phyloP scores from a whole-genome alignment of 2,797 vertebrate species.

The Lacerta bilineata region DNA sequence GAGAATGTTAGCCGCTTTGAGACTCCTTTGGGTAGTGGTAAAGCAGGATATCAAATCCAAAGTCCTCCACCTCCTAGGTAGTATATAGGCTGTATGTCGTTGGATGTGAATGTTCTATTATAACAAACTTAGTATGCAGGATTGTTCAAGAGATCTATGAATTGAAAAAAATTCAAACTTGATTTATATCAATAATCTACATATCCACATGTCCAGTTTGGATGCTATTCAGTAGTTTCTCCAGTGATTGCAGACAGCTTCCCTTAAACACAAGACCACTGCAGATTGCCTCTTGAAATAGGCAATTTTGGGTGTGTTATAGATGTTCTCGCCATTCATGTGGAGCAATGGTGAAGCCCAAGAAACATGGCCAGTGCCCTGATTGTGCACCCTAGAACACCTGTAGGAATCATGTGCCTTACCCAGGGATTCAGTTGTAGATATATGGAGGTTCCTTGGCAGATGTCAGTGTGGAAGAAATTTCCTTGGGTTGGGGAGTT shows the following conservation, averaged over 20 bases:
- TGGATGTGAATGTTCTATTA: background rate
- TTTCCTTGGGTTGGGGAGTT: background rate
- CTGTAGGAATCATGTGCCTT: background rate
- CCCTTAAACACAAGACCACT: background rate
- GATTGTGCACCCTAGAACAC: too few species aligned
- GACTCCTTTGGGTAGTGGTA: too few species aligned
- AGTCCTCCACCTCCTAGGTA: too few species aligned
- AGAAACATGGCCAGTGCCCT: background rate
- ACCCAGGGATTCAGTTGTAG: background rate
- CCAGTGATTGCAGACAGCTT: background rate
- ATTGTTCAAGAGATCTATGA: background rate
- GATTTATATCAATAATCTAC: background rate
- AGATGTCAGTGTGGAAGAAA: background rate
- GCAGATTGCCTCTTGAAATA: too few species aligned
- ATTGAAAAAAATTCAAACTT: background rate
- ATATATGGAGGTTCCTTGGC: background rate
- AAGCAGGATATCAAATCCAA: too few species aligned
- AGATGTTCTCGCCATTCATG: background rate
- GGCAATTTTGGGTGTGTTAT: background rate
- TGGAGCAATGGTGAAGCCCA: background rate
- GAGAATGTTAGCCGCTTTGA: too few species aligned
- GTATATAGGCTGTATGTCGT: too few species aligned
- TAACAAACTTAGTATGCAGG: background rate
- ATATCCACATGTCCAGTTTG: background rate
- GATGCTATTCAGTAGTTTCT: background rate